Evolutionary conservation across 2,797 vertebrate species (phyloP), one percentile per base, ranked within the genome.

Genomic region (Gymnodraco acuticeps): DNA sequence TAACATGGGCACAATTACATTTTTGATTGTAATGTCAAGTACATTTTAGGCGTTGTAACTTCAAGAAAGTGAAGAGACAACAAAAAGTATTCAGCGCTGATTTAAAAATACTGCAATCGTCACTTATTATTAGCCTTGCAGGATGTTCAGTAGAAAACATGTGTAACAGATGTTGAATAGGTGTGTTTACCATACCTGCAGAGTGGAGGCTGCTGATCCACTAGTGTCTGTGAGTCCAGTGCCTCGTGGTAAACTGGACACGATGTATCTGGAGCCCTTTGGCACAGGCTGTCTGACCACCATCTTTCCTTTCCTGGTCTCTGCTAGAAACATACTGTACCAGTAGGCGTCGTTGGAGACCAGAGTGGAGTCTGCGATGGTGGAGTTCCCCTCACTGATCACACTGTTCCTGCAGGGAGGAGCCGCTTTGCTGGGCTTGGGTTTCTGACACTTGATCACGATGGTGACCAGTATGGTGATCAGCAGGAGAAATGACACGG

Each of bases 261-360:
- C 92, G 5, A 92, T 86, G 84, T 92, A 94, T 55, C 92, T 89
- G 70, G 88, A 78, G 23, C 91, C 90, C 79, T 93, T 94, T 70
- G 93, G 91, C 64, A 83, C 73, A 75, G 88, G 87, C 86, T 91
- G 91, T 84, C 91, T 89, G 3, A 91, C 85, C 61, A 92, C 88
- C 81, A 92, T 4, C 80, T 92, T 92, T 72, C 91, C 91, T 81
- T 92, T 92, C 81, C 91, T 83, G 70, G 91, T 90, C 86, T 92
- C 89, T 47, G 88, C 89, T 45, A 92, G 84, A 81, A 92, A 89
- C 87, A 92, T 16, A 69, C 90, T 92, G 85, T 90, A 88, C 88
- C 90, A 92, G 90, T 92, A 92, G 72, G 90, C 90, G 81, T 92
- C 90, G 64, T 89, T 92, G 83, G 90, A 92, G 16, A 91, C 87